Evolutionary conservation across 2,113 vertebrate species (phyloP).

Genomic region (Cynocephalus volans): DNA sequence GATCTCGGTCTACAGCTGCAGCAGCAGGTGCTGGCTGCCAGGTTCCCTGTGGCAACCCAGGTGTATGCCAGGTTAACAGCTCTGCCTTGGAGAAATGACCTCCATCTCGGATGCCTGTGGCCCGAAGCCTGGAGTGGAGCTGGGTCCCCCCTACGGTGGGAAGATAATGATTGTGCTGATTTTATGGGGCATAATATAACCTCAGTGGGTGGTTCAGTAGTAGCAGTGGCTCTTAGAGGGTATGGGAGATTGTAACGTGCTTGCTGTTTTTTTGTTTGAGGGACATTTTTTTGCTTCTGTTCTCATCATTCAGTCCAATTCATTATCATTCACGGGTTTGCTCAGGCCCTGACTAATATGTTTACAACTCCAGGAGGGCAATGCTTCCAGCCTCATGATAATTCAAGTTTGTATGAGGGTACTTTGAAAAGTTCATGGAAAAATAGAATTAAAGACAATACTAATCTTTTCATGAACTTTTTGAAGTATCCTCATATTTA

Average conservation of each 20-base stretch:
- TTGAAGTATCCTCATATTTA: too few relatives aligned
- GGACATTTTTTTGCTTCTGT: slow-evolving; percentile 4
- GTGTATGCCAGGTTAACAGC: slow-evolving; percentile 80
- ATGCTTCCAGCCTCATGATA: not conserved
- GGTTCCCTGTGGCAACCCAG: slow-evolving; percentile 83
- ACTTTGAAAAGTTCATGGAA: too few relatives aligned
- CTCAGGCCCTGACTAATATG: not conserved
- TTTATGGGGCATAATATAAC: slow-evolving; percentile 69
- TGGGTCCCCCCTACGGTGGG: not conserved
- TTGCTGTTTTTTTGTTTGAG: slow-evolving; percentile 9
- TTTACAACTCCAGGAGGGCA: not conserved
- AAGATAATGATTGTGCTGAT: slow-evolving; percentile 64
- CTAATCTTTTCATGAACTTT: too few relatives aligned
- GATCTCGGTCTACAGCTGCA: slow-evolving; percentile 78
- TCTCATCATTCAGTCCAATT: not conserved
- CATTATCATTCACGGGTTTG: slow-evolving; percentile 37
- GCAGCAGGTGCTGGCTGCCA: slow-evolving; percentile 78
- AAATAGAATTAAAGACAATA: too few relatives aligned
- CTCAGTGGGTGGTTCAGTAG: slow-evolving; percentile 51
- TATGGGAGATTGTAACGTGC: not conserved
- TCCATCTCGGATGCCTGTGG: slow-evolving; percentile 10
- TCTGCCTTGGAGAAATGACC: slow-evolving; percentile 63
- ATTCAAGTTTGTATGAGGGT: not conserved
- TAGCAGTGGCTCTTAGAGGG: slow-evolving; percentile 36
- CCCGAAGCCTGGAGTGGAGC: not conserved